A percentile compares a stretch with the other conserved stretches of the same genome.
Evolutionary conservation across 2,888 invertebrate genomes (phyloP).

Genomic region (Xestia sexstrigata): DNA sequence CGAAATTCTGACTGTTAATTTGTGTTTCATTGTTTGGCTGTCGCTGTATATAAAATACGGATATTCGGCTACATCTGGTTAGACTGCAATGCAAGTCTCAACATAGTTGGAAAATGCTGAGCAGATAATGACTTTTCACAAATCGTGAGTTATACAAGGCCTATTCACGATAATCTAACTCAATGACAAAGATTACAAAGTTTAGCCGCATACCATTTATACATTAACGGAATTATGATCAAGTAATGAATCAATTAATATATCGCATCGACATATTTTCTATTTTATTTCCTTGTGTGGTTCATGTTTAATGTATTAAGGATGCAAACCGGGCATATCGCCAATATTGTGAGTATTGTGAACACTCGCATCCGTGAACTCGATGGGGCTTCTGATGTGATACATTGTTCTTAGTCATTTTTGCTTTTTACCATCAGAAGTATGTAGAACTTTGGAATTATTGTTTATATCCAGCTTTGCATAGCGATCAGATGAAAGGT

Average conservation of each 20-base stretch:
- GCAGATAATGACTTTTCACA: neutral
- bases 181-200: constrained; percentile 12
- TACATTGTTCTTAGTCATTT: constrained; percentile 50
- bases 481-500: neutral
- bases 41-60: neutral
- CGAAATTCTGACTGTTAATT: too few species aligned
- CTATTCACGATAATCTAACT: neutral
- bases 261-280: constrained; percentile 59
- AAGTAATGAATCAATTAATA: constrained; percentile 54
- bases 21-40: too few species aligned
- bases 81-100: neutral
- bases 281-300: constrained; percentile 64
- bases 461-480: neutral
- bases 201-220: constrained; percentile 3
- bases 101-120: neutral
- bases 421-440: constrained; percentile 23
- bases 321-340: constrained; percentile 59
- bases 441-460: constrained; percentile 20
- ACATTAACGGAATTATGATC: constrained; percentile 35
- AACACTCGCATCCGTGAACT: constrained; percentile 59
- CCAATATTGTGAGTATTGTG: constrained; percentile 62
- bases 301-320: constrained; percentile 67
- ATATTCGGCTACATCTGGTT: neutral
- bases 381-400: constrained; percentile 59
- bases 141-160: neutral